Base-by-base conservation (phyloP, 2,888 invertebrate genomes). In the Dione juno region DNA sequence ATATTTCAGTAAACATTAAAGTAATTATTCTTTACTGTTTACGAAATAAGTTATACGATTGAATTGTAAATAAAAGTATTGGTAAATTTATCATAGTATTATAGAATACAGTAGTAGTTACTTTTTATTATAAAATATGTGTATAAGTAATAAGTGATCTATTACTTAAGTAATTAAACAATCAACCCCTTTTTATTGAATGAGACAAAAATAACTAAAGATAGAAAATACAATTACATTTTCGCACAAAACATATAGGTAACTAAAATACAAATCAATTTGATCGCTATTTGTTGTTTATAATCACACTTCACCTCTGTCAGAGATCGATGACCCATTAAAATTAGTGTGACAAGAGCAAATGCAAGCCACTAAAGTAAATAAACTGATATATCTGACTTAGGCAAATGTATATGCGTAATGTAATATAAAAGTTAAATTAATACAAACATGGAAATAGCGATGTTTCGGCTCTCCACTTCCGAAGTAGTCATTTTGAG, bases 391-490 rank as follows among this genome's bases (percentile, higher is more conserved):
- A 66, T 66, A 63, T 48, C 65, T 69, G 37, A 35, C 16, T 37
- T 53, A 63, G 48, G 59, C 41, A 48, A 40, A 63, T 48, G 54
- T 45, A 48, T 52, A 53, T 70, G 61, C 59, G 52, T 69, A 68
- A 69, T 67, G 53, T 70, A 64, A 64, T 57, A 71, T 54, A 71
- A 72, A 59, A 66, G 71, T 77, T 77, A 77, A 76, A 73, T 52
- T 65, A 57, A 76, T 82, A 90, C 92, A 90, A 81, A 93, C 93
- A 93, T 92, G 80, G 92, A 89, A 83, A 93, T 80, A 79, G 90
- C 86, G 79, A 92, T 88, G 82, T 90, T 92, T 74, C 93, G 91
- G 83, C 84, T 92, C 76, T 93, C 93, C 79, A 93, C 80, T 81
- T 93, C 93, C 65, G 93, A 90, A 77, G 92, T 88, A 86, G 87